Base-by-base conservation (phyloP, 2,113 vertebrate genomes). In the Dasyprocta punctata region DNA sequence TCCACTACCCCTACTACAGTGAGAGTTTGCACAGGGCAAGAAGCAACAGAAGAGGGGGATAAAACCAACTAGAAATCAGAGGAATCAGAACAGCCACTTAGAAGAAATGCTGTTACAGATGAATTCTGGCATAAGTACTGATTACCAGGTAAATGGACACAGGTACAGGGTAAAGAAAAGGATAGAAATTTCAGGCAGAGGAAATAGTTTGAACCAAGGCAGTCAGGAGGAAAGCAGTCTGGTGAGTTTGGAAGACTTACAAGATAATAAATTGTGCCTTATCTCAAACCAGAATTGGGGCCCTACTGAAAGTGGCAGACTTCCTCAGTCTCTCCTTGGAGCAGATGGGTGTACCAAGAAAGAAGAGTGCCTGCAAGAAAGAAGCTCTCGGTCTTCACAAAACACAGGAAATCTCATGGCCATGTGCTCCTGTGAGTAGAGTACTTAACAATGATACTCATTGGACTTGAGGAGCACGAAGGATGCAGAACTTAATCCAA, bases 1-100 rank as follows among this genome's bases (percentile, higher is more conserved):
- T 1, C 2, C 3, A 2, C 28, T 73, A 11, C 1, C 65, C 16
- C 36, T 85, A 67, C 24, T 78, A 1, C 26, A 7, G 0, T n/a
- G 33, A 5, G 12, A 17, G 16, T 81, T 28, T 36, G 26, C 7
- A 54, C 10, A 38, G 10, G 1, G 2, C 44, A 33, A 71, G 54
- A 56, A 78, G 28, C 52, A 60, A 30, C 22, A 60, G 38, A 7
- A n/a, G 17, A 83, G 9, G 22, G 9, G 0, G 2, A 71, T n/a
- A 54, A 81, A 60, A 54, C 36, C 58, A 58, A 17, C 26, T 33
- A 83, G 65, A 75, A 58, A 17, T 30, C 28, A 83, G 65, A 75
- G 11, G 13, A 41, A 16, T 33, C 9, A 14, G 12, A 86, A 54
- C 71, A 67, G 22, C 60, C 52, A 7, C 30, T 82, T 58, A 85